Base-by-base conservation (phyloP, 2,797 vertebrate genomes). In the Telmatherina bonti region DNA sequence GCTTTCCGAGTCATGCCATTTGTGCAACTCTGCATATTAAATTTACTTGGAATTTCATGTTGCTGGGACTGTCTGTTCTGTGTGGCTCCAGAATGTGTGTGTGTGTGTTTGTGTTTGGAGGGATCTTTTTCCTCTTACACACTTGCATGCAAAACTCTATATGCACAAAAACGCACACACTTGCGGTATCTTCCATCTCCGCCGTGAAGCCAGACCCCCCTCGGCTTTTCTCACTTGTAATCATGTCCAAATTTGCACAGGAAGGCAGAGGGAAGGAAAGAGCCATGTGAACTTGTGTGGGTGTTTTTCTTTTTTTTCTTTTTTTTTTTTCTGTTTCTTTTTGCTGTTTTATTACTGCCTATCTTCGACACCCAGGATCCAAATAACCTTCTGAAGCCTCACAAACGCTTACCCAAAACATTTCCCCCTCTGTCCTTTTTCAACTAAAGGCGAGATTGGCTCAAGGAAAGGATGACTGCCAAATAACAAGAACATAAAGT, bases 241-340 rank as follows among this genome's bases (percentile, higher is more conserved):
- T 93, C 92, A 92, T 93, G 93, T 93, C 92, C 89, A 93, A 93
- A 93, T 93, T 92, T 93, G 89, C 91, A 89, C 91, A 92, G 93
- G 88, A 93, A 93, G 91, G 90, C 85, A 79, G 86, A 87, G 88
- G 90, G 89, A 82, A 86, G 87, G 85, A 86, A 87, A 82, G 90
- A 78, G 84, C 74, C 81, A 87, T 88, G 88, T 90, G 80, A 93
- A 90, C 90, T 86, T 83, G 91, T 92, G 93, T 95, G 92, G 91
- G 88, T 89, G 92, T 88, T 87, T 85, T 80, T 57, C 70, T 51
- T 62, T 61, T 26, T 55, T 49, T 47, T 22, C 18, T 12, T 26
- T 22, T 54, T 30, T 71, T 9, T 53, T 55, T 55, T 63, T n/a
- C n/a, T n/a, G n/a, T 49, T 47, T 22, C 18, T 12, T 26, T 22